A percentile compares a stretch with the other conserved stretches of the same genome.
phyloP scores from a whole-genome alignment of 2,113 vertebrate species.

The Rhipidura dahli region DNA sequence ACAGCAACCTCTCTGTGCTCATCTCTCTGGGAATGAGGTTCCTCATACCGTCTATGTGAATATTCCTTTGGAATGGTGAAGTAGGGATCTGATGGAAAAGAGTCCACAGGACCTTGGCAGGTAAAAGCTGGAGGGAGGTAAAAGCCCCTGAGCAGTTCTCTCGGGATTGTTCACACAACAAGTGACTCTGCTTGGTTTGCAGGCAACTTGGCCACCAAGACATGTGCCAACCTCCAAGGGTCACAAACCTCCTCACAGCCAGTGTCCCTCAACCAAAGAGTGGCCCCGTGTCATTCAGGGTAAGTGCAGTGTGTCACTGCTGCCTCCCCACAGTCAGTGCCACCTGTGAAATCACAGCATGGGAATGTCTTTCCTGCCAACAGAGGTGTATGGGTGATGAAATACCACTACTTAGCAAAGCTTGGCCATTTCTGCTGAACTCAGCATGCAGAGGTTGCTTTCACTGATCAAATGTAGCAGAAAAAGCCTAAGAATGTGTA shows the following conservation, averaged over 20 bases:
- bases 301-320: not conserved
- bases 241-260: not conserved
- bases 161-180: not conserved
- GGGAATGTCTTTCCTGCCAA: not conserved
- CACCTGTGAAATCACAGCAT: not conserved
- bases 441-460: not conserved
- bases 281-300: not conserved
- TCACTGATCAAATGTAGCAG: not conserved
- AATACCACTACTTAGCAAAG: not conserved
- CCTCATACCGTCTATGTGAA: fast-evolving
- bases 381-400: not conserved
- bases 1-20: not conserved
- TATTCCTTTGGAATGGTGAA: not conserved
- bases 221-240: not conserved
- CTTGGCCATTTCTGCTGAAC: not conserved
- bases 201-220: not conserved
- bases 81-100: not conserved
- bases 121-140: not conserved
- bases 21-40: not conserved
- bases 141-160: not conserved
- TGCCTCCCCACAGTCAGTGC: not conserved
- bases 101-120: not conserved
- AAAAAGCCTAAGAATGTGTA: not conserved
- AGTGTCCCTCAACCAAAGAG: not conserved
- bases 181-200: not conserved